Base-by-base conservation (phyloP, 2,888 invertebrate species). In the Parnassius apollo region DNA sequence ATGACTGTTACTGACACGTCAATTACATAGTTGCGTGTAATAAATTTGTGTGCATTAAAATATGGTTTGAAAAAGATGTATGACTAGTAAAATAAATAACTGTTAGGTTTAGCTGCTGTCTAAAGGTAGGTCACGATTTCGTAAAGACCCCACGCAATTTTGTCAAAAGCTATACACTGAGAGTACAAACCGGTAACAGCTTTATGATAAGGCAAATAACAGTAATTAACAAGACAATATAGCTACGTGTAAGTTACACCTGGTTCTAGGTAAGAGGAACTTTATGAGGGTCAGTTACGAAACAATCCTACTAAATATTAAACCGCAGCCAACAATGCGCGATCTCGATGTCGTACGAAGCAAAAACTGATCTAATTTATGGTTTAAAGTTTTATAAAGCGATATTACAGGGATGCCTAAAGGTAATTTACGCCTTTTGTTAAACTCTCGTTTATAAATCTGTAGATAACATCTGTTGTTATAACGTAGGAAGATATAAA, bases 231-330 rank as follows among this genome's bases (percentile, higher is more conserved):
- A 46, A 55, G 57, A 57, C 51, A 42, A n/a, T 46, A 51, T 48
- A 35, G 55, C 46, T 50, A 55, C 48, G 56, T 56, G 51, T 56
- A 52, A 53, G 54, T 62, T 58, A 59, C 68, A 67, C 68, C 66
- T 65, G 67, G 67, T 65, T 68, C 51, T 62, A 52, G 63, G 51
- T 52, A 50, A 42, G 64, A 57, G 64, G 57, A 74, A 75, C 74
- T 79, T 81, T 80, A 78, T 68, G 75, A 78, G 78, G 78, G 75
- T 78, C 72, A 75, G 75, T 80, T 75, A 67, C 68, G 69, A 78
- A 85, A 85, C 85, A 83, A 85, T 85, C 81, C 78, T 73, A 83
- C 80, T 85, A 84, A 85, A 85, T 83, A 84, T 80, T 77, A 74
- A 66, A 72, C 71, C 75, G 72, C 67, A 65, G 65, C 67, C 70